Evolutionary conservation across 1,140 invertebrate genomes (phyloP).

Genomic region (Zophobas atratus): DNA sequence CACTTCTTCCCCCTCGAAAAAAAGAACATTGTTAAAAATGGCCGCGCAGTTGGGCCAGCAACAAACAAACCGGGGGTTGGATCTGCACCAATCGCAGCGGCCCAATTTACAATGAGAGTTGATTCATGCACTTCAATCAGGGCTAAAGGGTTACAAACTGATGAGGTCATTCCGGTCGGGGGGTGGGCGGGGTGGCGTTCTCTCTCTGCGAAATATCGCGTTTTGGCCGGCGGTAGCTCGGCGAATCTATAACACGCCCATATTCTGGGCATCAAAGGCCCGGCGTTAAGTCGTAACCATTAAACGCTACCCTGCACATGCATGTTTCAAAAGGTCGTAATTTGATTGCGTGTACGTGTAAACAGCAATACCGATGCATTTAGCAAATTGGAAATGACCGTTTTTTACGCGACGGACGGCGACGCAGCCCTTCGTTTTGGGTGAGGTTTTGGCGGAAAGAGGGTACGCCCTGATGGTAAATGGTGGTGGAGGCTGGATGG

Average conservation of each 20-base stretch:
- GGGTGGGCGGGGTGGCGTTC: conserved; percentile 43
- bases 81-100: conserved; percentile 52
- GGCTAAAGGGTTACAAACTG: conserved; percentile 58
- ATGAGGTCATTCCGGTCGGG: conserved; percentile 58
- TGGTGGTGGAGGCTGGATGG: too few species aligned
- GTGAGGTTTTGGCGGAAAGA: too few species aligned
- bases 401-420: neutral
- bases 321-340: conserved; percentile 34
- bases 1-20: conserved; percentile 26
- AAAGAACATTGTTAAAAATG: conserved; percentile 55
- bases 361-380: conserved; percentile 31
- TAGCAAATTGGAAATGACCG: conserved; percentile 31
- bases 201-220: conserved; percentile 27
- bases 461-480: too few species aligned
- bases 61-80: conserved; percentile 52
- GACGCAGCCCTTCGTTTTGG: too few species aligned
- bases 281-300: conserved; percentile 35
- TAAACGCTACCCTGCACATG: conserved; percentile 34
- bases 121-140: conserved; percentile 61
- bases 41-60: conserved; percentile 51
- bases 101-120: conserved; percentile 56
- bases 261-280: conserved; percentile 36
- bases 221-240: conserved; percentile 17
- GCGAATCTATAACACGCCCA: conserved; percentile 37
- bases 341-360: conserved; percentile 41